phyloP scores from a whole-genome alignment of 2,888 invertebrate species.

The Tinea pellionella region DNA sequence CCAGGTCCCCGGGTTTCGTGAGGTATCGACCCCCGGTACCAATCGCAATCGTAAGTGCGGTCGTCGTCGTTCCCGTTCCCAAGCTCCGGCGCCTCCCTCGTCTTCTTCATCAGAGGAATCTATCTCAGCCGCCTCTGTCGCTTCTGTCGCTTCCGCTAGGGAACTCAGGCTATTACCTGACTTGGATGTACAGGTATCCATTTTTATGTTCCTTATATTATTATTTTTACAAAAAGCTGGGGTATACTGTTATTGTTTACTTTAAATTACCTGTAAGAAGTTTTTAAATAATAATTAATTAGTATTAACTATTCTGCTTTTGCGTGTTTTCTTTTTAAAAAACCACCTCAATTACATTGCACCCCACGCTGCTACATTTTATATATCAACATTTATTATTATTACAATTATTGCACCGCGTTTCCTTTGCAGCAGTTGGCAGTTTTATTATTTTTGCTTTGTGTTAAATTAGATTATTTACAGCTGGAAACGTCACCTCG shows the following conservation, averaged over 20 bases:
- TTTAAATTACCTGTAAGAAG: too few species aligned
- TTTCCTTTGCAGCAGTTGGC: neutral
- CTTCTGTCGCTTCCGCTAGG: slow-evolving; percentile 54
- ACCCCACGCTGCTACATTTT: neutral
- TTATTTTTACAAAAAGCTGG: slow-evolving; percentile 22
- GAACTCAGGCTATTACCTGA: slow-evolving; percentile 47
- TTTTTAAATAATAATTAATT: too few species aligned
- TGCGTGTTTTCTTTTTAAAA: too few species aligned
- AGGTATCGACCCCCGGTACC: slow-evolving; percentile 20
- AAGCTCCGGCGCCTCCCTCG: slow-evolving; percentile 49
- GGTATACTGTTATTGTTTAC: neutral
- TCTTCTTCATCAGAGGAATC: slow-evolving; percentile 54
- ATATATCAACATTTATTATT: neutral
- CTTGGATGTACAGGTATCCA: slow-evolving; percentile 49
- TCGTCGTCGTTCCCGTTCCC: slow-evolving; percentile 51
- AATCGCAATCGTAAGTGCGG: slow-evolving; percentile 38
- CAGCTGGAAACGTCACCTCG: slow-evolving; percentile 37
- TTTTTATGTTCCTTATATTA: slow-evolving; percentile 19
- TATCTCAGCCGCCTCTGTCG: slow-evolving; percentile 54
- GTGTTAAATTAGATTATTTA: neutral
- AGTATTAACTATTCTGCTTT: too few species aligned
- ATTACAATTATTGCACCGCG: neutral
- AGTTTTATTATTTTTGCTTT: neutral
- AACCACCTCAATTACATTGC: too few species aligned
- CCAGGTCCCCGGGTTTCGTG: slow-evolving; percentile 50